Percentiles rank a stretch among this genome's conserved stretches.
Conservation (phyloP, 2,797 vertebrate species). For the Halcyon leucocephala region DNA sequence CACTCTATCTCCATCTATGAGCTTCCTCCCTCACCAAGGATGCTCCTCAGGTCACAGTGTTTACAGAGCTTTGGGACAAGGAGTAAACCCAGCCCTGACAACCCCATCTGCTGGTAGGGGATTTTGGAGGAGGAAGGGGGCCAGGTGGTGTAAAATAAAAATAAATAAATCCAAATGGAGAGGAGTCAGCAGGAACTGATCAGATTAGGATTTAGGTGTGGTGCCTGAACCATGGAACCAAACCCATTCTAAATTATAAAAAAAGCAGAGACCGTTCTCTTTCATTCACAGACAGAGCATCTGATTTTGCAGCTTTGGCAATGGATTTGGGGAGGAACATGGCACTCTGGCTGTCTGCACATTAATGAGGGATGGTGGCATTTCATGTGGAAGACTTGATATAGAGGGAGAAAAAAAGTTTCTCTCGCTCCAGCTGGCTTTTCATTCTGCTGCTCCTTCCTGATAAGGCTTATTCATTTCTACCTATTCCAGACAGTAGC, state of each 20-base stretch:
- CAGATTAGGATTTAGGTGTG: not conserved
- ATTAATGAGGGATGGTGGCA: not conserved
- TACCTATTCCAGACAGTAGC: not conserved
- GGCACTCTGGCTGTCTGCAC: rapidly evolving
- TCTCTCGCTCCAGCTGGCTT: not conserved
- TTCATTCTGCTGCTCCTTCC: not conserved
- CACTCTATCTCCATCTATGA: rapidly evolving
- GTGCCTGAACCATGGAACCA: not conserved
- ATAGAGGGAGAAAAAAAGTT: not conserved
- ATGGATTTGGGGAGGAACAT: not conserved
- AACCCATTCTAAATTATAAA: not conserved
- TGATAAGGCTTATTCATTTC: not conserved
- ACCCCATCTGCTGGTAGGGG: not conserved
- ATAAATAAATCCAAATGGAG: not conserved
- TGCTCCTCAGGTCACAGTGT: rapidly evolving
- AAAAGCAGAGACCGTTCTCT: not conserved
- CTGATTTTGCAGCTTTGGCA: constrained; percentile 27
- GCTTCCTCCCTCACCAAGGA: not conserved
- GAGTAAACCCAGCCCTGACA: not conserved
- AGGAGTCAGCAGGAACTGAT: not conserved
- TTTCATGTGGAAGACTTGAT: not conserved
- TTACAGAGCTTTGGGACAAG: not conserved
- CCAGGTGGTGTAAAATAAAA: not conserved
- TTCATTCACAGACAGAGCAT: constrained; percentile 17
- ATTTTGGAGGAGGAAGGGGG: not conserved